These are phyloP conservation scores for Phalacrocorax carbo DNA, from an alignment of 2,113 vertebrate genomes.

Conservation along the genomic window DNA sequence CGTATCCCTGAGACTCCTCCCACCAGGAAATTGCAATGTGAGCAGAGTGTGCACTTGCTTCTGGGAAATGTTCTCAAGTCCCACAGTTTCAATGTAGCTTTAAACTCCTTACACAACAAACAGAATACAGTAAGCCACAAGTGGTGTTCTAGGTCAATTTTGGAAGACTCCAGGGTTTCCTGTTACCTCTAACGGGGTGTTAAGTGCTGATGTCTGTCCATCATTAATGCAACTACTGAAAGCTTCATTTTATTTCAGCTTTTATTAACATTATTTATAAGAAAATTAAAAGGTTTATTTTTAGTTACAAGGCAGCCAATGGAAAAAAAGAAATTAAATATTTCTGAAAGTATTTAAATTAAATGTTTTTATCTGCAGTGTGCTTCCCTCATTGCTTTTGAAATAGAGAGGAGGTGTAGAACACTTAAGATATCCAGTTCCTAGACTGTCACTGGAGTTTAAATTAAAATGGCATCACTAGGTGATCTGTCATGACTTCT, in stretches of 20 bases:
- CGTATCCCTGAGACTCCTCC: background rate
- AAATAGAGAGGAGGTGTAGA: background rate
- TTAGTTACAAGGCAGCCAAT: background rate
- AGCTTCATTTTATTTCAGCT: background rate
- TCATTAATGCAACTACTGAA: background rate
- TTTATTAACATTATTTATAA: background rate
- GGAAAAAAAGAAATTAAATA: background rate
- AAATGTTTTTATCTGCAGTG: background rate
- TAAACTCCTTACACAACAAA: background rate
- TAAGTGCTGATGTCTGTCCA: background rate
- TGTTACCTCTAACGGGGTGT: background rate
- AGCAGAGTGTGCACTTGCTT: background rate
- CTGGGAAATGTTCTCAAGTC: background rate
- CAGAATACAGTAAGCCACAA: background rate
- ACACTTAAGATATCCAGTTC: background rate
- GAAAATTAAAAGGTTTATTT: background rate
- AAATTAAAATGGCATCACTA: background rate
- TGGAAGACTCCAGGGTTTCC: background rate
- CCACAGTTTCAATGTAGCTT: background rate
- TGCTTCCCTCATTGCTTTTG: background rate
- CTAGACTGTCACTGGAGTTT: background rate
- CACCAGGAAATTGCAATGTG: background rate
- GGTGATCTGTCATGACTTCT: background rate
- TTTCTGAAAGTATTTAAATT: background rate
- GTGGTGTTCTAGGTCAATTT: background rate